A percentile compares a stretch with the other conserved stretches of the same genome.
phyloP scores from a whole-genome alignment of 1,140 invertebrate genomes.

The Chymomyza costata region DNA sequence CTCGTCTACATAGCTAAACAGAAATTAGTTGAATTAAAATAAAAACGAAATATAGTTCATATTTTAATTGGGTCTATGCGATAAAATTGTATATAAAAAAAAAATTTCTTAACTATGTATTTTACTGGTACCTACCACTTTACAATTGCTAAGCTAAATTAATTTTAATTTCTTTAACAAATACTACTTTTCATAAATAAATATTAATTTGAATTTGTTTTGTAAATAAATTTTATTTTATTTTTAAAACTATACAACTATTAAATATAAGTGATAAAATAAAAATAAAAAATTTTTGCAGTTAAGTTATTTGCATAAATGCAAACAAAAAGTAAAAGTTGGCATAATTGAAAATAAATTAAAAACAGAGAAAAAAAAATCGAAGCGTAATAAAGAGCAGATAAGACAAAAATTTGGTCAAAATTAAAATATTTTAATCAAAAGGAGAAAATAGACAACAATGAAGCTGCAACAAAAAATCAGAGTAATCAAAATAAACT shows the following conservation, averaged over 20 bases:
- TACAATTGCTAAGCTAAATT: no score
- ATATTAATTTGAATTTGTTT: background rate
- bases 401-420: slow-evolving; percentile 3
- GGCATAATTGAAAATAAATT: slow-evolving; percentile 16
- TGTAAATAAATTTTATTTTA: slow-evolving; percentile 64
- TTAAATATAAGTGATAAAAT: slow-evolving; percentile 12
- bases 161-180: no score
- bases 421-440: slow-evolving; percentile 44
- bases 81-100: no score
- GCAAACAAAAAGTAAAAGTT: slow-evolving; percentile 23
- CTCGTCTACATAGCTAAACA: no score
- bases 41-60: slow-evolving; percentile 17
- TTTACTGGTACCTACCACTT: no score
- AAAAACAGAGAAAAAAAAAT: slow-evolving; percentile 8
- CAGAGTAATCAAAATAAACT: slow-evolving; percentile 67
- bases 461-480: slow-evolving; percentile 21
- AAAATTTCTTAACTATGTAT: no score
- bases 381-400: slow-evolving; percentile 2
- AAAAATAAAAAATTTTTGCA: background rate
- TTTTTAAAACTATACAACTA: slow-evolving; percentile 28
- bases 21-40: no score
- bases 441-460: slow-evolving; percentile 14
- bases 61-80: no score
- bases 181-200: no score
- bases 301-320: slow-evolving; percentile 41